phyloP scores from a whole-genome alignment of 2,797 vertebrate genomes.

The Ptychadena robeensis region DNA sequence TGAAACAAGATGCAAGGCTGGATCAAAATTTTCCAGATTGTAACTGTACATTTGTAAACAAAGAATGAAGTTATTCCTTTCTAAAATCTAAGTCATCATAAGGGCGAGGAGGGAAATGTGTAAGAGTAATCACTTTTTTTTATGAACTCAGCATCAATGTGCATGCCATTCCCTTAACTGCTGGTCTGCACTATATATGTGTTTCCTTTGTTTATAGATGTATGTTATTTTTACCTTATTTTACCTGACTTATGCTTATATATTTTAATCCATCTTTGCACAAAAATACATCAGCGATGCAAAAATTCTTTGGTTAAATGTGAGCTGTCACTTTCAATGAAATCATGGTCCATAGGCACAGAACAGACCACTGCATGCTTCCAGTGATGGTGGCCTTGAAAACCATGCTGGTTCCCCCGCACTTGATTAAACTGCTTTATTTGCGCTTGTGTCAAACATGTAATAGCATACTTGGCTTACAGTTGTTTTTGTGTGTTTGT shows the following conservation, averaged over 20 bases:
- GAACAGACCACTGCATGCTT: slow-evolving; percentile 9
- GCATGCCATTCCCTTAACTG: not conserved
- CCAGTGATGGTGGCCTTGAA: slow-evolving; percentile 5
- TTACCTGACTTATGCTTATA: slow-evolving; percentile 16
- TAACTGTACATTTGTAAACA: no score
- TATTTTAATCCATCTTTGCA: slow-evolving; percentile 16
- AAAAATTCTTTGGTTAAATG: slow-evolving; percentile 19
- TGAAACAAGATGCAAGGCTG: no score
- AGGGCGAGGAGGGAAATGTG: not conserved
- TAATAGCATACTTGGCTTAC: slow-evolving; percentile 16
- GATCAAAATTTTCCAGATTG: no score
- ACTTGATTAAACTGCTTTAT: slow-evolving; percentile 41
- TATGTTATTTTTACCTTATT: slow-evolving; percentile 6
- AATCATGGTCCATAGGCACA: slow-evolving; percentile 7
- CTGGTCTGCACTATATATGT: not conserved
- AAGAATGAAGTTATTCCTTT: not conserved
- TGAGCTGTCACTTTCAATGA: slow-evolving; percentile 26
- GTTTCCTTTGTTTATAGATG: slow-evolving; percentile 7
- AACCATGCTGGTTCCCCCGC: slow-evolving; percentile 5
- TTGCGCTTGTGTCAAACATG: slow-evolving; percentile 38
- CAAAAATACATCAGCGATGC: slow-evolving; percentile 17
- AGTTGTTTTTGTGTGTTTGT: slow-evolving; percentile 46
- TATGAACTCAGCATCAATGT: not conserved
- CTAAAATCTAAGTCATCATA: not conserved
- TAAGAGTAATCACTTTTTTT: not conserved